phyloP scores from a whole-genome alignment of 2,888 invertebrate species.

The Melanchra persicariae region DNA sequence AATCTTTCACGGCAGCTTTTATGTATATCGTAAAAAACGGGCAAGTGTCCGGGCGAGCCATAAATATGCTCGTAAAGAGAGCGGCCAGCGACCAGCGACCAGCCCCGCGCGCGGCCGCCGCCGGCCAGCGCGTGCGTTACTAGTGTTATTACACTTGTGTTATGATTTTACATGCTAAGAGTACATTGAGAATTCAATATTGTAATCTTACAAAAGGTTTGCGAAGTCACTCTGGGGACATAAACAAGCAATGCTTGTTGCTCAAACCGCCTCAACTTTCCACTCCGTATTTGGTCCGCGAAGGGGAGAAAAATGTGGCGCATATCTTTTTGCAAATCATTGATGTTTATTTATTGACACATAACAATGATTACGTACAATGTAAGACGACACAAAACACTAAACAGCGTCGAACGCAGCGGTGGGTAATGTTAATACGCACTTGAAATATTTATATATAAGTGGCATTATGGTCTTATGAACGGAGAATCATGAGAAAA shows the following conservation, averaged over 20 bases:
- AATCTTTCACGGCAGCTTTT: slow-evolving; percentile 89
- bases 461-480: slow-evolving; percentile 4
- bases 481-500: slow-evolving; percentile 8
- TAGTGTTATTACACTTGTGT: slow-evolving; percentile 23
- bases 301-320: slow-evolving; percentile 1
- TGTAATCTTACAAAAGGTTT: not conserved
- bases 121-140: not conserved
- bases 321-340: slow-evolving; percentile 20
- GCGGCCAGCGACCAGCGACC: slow-evolving; percentile 48
- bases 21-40: slow-evolving; percentile 90
- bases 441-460: slow-evolving; percentile 31
- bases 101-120: slow-evolving; percentile 34
- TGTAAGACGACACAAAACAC: slow-evolving; percentile 40
- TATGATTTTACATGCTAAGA: slow-evolving; percentile 7
- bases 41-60: slow-evolving; percentile 86
- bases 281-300: not conserved
- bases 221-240: not conserved
- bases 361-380: slow-evolving; percentile 37
- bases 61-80: slow-evolving; percentile 87
- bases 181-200: not conserved
- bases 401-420: slow-evolving; percentile 24
- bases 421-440: slow-evolving; percentile 29
- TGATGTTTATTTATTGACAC: slow-evolving; percentile 48
- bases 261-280: not conserved
- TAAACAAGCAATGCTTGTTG: not conserved